phyloP scores from a whole-genome alignment of 2,797 vertebrate species.

The Lagocephalus sceleratus region DNA sequence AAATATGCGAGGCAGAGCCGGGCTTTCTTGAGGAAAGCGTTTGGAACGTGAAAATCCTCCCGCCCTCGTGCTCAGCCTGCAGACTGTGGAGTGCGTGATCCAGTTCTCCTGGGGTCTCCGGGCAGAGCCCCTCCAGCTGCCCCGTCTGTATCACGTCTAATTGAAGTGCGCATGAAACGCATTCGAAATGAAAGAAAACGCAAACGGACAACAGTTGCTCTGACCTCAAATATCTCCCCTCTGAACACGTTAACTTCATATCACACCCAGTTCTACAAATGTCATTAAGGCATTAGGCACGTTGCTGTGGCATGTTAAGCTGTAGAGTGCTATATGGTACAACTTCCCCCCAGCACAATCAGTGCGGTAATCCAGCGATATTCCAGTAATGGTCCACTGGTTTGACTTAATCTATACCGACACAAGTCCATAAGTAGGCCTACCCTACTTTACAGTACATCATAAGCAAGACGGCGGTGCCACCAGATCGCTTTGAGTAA shows the following conservation, averaged over 20 bases:
- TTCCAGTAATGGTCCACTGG: slow-evolving; percentile 37
- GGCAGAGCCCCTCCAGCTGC: slow-evolving; percentile 11
- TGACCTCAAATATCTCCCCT: too few relatives aligned
- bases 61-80: too few relatives aligned
- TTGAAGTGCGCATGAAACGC: slow-evolving; percentile 5
- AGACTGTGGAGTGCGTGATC: background rate
- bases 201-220: too few relatives aligned
- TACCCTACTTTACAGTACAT: slow-evolving; percentile 1
- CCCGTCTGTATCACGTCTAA: slow-evolving; percentile 20
- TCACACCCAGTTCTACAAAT: slow-evolving; percentile 9
- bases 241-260: slow-evolving; percentile 22
- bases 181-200: slow-evolving; percentile 6
- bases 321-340: slow-evolving; percentile 46
- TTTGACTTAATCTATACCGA: slow-evolving; percentile 46
- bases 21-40: slow-evolving; percentile 4
- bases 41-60: background rate
- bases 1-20: slow-evolving; percentile 1
- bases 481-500: slow-evolving; percentile 13
- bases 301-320: slow-evolving; percentile 48
- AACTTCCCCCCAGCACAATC: slow-evolving; percentile 11
- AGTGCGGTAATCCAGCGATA: slow-evolving; percentile 51
- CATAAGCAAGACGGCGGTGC: background rate
- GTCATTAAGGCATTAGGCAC: slow-evolving; percentile 16
- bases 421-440: slow-evolving; percentile 35
- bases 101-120: slow-evolving; percentile 2